Evolutionary conservation across 2,113 vertebrate genomes (phyloP), one percentile per base, ranked within the genome.

Genomic region (Mellivora capensis): DNA sequence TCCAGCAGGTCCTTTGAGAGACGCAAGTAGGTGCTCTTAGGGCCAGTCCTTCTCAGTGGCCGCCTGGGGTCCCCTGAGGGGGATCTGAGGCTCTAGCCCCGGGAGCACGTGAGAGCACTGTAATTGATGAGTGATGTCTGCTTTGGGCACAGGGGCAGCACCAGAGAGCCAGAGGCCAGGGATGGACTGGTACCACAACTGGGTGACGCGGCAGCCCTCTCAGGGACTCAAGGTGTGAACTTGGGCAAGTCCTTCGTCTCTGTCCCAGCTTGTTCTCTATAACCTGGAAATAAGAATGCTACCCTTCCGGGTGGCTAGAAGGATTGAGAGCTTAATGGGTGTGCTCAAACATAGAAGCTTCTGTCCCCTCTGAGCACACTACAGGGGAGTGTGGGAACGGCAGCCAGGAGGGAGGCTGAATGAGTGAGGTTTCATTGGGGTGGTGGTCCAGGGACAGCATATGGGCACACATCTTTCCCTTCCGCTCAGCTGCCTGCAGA

Each of bases 231-330:
- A n/a, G 23, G 29, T 37, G 21, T 54, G 62, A 37, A 11, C n/a
- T 7, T 23, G 69, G 54, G 79, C 61, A 69, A 31, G 17, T 44
- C 49, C 17, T 13, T 27, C 79, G 18, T 39, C 57, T 76, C 31
- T 27, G 62, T 37, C 27, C 47, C 44, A 12, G 25, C 37, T 14
- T 7, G 3, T 23, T 44, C 2, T 37, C 42, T 0, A 23, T 52
- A 52, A 10, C 6, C 18, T 29, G 62, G 59, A 69, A 64, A 29
- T 20, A 17, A 27, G 0, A 10, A 39, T 0, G 1, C 47, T 21
- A 1, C 21, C 29, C 31, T 29, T 52, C 6, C 0, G 0, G 42
- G 14, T 11, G 76, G 39, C 12, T 0, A 9, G 21, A 47, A n/a
- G 61, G 42, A 10, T 6, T 10, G 25, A 42, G 44, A 49, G 44